Evolutionary conservation across 2,888 invertebrate genomes (phyloP).

Genomic region (Monoplex corrugatus): DNA sequence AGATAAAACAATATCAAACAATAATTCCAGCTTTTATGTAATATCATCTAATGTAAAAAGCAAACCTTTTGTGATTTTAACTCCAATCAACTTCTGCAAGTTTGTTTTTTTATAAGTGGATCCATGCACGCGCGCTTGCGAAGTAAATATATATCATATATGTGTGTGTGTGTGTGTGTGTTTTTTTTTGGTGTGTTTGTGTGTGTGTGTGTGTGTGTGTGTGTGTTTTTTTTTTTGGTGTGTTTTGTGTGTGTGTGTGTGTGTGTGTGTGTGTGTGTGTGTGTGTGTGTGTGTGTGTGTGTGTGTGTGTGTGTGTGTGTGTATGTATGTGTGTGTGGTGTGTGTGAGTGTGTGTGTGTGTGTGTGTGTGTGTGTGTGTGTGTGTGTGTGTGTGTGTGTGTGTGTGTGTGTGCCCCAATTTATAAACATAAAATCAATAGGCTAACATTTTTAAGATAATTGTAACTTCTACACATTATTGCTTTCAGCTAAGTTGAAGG

Average conservation of each 20-base stretch:
- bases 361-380: slow-evolving; percentile 11
- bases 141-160: too few species aligned
- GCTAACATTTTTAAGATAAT: too few species aligned
- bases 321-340: not conserved
- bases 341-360: not conserved
- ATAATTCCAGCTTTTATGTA: too few species aligned
- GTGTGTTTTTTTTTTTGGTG: not conserved
- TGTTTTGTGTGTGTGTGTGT: not conserved
- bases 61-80: too few species aligned
- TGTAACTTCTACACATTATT: too few species aligned
- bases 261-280: not conserved
- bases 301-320: not conserved
- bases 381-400: slow-evolving; percentile 5
- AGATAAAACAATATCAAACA: too few species aligned
- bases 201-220: not conserved
- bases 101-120: not conserved
- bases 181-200: not conserved
- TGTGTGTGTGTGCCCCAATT: slow-evolving; percentile 32
- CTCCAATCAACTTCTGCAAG: too few species aligned
- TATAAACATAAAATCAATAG: too few species aligned
- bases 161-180: too few species aligned
- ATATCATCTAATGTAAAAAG: too few species aligned
- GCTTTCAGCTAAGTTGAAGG: too few species aligned
- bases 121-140: not conserved
- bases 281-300: not conserved